phyloP scores from a whole-genome alignment of 2,888 invertebrate species.

The Lochmaea capreae region DNA sequence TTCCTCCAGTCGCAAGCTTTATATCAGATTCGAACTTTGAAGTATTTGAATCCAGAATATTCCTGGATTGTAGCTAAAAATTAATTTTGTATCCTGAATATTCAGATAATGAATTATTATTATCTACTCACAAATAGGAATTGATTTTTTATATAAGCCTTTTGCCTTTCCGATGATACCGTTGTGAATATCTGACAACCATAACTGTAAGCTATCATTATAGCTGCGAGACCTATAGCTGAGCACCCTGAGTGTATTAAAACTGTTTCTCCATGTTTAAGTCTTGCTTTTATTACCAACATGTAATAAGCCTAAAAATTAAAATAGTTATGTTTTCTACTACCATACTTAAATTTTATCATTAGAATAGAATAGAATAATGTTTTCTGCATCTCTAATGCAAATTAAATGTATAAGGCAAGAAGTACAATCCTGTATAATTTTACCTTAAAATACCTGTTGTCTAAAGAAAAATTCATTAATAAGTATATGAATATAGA shows the following conservation, averaged over 20 bases:
- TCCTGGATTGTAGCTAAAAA: conserved; percentile 57
- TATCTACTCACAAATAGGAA: conserved; percentile 58
- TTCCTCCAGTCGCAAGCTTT: conserved; percentile 82
- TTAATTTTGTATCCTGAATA: neutral
- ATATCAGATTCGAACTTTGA: conserved; percentile 88
- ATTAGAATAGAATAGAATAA: too few species aligned
- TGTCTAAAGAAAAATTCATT: too few species aligned
- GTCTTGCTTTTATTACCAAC: conserved; percentile 62
- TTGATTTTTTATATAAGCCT: conserved; percentile 56
- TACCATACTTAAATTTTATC: too few species aligned
- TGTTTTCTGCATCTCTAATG: too few species aligned
- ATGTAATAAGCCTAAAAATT: conserved; percentile 63
- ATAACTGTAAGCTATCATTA: conserved; percentile 71
- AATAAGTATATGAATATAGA: too few species aligned
- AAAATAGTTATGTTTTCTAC: conserved; percentile 7
- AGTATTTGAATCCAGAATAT: conserved; percentile 64
- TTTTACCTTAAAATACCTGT: too few species aligned
- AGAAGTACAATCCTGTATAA: too few species aligned
- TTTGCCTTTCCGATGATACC: conserved; percentile 67
- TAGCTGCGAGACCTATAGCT: conserved; percentile 79
- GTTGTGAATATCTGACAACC: conserved; percentile 74
- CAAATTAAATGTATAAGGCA: too few species aligned
- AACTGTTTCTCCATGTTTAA: conserved; percentile 65
- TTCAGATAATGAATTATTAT: neutral
- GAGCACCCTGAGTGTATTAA: conserved; percentile 71